These are phyloP conservation scores for Plusia festucae DNA, from an alignment of 2,888 invertebrate species.

Conservation along the genomic window DNA sequence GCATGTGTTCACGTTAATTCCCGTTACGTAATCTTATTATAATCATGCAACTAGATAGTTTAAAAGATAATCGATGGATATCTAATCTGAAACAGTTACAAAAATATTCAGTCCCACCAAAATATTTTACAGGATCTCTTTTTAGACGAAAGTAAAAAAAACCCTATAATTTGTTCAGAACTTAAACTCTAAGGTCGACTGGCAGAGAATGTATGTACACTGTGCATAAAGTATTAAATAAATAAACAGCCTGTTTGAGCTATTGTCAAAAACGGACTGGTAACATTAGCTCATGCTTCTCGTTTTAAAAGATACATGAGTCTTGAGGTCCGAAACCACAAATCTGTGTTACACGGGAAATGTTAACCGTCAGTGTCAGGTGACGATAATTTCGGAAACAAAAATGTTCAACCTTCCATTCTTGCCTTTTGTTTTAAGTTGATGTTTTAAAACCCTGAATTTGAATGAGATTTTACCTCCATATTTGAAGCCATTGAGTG, in stretches of 20 bases:
- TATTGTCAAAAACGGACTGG: conserved; percentile 11
- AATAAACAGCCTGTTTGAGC: neutral
- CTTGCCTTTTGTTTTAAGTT: neutral
- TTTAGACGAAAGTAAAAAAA: too few relatives aligned
- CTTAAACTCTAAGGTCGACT: too few relatives aligned
- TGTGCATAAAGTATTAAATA: too few relatives aligned
- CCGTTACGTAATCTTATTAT: too few relatives aligned
- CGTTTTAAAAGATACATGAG: conserved; percentile 47
- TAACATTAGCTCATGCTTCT: conserved; percentile 31
- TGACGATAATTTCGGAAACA: conserved; percentile 50
- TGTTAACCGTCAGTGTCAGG: conserved; percentile 24
- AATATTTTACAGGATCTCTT: neutral
- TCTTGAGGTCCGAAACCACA: conserved; percentile 42
- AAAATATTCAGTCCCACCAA: neutral
- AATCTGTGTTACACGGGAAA: conserved; percentile 48
- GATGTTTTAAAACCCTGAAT: neutral
- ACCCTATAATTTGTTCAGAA: too few relatives aligned
- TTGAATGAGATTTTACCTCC: too few relatives aligned
- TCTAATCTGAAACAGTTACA: too few relatives aligned
- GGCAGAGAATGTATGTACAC: too few relatives aligned
- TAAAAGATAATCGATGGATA: too few relatives aligned
- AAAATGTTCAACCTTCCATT: conserved; percentile 34
- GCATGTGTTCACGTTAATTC: too few relatives aligned
- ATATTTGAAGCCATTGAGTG: too few relatives aligned
- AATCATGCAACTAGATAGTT: too few relatives aligned